Percentiles rank a stretch among this genome's conserved stretches.
Evolutionary conservation across 2,888 invertebrate genomes (phyloP).

Genomic region (Watsonalla binaria): DNA sequence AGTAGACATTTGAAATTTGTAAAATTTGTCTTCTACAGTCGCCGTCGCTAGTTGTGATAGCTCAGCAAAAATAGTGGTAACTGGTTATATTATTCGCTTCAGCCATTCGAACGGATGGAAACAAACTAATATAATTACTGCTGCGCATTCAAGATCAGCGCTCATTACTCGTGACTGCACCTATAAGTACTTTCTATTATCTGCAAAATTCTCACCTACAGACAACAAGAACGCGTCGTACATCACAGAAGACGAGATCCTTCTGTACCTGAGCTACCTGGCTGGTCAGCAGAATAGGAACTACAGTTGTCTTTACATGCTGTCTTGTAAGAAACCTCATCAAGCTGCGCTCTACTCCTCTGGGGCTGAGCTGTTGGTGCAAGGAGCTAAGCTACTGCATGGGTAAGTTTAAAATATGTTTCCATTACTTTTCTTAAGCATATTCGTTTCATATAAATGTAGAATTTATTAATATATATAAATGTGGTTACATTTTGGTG

Average conservation of each 20-base stretch:
- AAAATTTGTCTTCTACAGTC: too few species aligned
- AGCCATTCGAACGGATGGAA: too few species aligned
- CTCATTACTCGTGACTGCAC: too few species aligned
- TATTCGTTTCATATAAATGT: background rate
- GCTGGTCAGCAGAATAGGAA: conserved; percentile 81
- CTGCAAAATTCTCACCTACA: conserved; percentile 15
- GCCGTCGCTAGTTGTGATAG: too few species aligned
- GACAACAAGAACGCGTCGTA: conserved; percentile 65
- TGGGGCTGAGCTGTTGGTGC: conserved; percentile 87
- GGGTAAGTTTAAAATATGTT: conserved; percentile 65
- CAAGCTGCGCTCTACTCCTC: conserved; percentile 86
- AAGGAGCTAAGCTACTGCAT: conserved; percentile 83
- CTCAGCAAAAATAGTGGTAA: too few species aligned
- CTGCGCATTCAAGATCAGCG: too few species aligned
- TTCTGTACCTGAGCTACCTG: conserved; percentile 83
- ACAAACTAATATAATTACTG: too few species aligned
- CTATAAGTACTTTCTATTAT: too few species aligned
- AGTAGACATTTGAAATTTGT: too few species aligned
- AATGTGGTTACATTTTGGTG: too few species aligned
- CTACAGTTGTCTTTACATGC: conserved; percentile 85
- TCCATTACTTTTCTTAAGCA: background rate
- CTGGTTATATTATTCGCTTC: too few species aligned
- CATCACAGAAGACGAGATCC: conserved; percentile 84
- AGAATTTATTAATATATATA: too few species aligned
- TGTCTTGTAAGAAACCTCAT: conserved; percentile 86